phyloP scores from a whole-genome alignment of 1,140 invertebrate species.

The Plodia interpunctella region DNA sequence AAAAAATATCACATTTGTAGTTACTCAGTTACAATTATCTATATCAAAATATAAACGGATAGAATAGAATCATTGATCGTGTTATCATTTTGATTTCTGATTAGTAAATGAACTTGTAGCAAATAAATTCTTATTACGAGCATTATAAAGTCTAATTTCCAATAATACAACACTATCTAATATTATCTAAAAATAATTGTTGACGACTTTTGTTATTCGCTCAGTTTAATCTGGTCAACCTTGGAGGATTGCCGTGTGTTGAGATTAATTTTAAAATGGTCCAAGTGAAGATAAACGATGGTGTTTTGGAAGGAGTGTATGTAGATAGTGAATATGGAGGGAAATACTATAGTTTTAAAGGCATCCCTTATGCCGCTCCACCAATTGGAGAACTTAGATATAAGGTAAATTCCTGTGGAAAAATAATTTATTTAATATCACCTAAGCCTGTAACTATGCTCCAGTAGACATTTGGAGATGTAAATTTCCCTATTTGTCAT shows the following conservation, averaged over 20 bases:
- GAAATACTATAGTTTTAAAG: constrained; percentile 79
- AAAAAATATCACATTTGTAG: too few species aligned
- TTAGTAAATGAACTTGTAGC: neutral
- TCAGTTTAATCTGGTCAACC: neutral
- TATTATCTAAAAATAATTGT: too few species aligned
- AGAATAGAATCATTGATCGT: too few species aligned
- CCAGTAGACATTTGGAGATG: neutral
- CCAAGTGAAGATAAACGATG: constrained; percentile 20
- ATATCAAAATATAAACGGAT: too few species aligned
- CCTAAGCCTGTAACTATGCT: too few species aligned
- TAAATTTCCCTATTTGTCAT: neutral
- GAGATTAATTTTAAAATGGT: constrained; percentile 18
- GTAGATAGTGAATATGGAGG: constrained; percentile 29
- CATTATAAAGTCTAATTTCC: too few species aligned
- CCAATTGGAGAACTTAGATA: constrained; percentile 78
- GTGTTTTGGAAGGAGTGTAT: constrained; percentile 23
- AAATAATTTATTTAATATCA: too few species aligned
- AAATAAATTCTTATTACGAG: neutral
- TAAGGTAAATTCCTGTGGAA: constrained; percentile 27
- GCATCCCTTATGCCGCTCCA: constrained; percentile 80
- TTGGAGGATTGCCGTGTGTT: neutral
- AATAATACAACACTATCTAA: too few species aligned
- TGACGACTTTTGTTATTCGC: too few species aligned
- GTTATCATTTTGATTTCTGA: neutral
- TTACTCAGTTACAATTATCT: too few species aligned